Conservation (phyloP, 1,140 invertebrate species). For the Holcopasites calliopsidis region DNA sequence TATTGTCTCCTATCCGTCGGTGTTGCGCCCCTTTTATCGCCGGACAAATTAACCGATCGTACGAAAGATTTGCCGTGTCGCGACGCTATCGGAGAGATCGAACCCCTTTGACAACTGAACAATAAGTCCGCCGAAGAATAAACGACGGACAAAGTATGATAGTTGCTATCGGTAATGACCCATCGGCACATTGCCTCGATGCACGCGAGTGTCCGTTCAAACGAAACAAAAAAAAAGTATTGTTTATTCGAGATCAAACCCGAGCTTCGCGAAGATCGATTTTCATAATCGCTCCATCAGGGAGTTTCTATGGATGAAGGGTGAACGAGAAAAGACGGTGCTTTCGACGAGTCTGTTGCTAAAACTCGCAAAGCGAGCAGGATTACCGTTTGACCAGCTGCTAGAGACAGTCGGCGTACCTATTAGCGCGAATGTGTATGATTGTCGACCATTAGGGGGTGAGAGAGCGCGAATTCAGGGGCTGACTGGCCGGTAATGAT, state of each 20-base stretch:
- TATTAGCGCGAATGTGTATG: constrained; percentile 10
- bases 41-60: background rate
- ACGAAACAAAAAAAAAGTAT: no score
- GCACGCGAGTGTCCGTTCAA: background rate
- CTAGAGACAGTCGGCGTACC: background rate
- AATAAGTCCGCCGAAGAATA: background rate
- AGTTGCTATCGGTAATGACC: constrained; percentile 50
- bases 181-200: background rate
- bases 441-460: constrained; percentile 16
- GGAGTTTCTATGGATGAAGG: no score
- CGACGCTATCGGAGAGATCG: background rate
- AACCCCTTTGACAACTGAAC: background rate
- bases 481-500: constrained; percentile 25
- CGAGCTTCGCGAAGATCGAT: background rate
- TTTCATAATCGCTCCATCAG: background rate
- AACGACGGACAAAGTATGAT: constrained; percentile 21
- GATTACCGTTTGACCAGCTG: constrained; percentile 11
- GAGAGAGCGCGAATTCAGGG: constrained; percentile 29
- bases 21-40: background rate
- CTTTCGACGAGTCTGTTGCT: background rate
- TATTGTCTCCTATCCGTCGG: background rate
- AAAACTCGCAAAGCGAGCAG: background rate
- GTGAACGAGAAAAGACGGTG: background rate
- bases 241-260: background rate
- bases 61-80: constrained; percentile 1